Conservation (phyloP, 2,797 vertebrate genomes). For the Eulemur rubriventer region DNA sequence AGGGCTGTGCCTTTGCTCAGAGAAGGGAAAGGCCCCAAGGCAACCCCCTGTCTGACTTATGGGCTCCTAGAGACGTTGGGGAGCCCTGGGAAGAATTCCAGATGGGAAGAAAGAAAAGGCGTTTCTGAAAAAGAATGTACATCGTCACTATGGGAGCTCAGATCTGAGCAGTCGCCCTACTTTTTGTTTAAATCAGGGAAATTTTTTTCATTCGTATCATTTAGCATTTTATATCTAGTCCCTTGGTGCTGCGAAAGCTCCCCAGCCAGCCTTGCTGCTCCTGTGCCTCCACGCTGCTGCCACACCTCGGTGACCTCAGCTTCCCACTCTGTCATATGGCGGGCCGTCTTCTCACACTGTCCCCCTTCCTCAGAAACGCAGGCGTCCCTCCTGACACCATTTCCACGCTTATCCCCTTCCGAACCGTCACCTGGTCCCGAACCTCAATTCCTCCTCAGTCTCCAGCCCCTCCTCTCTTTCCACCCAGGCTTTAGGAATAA, state of each 20-base stretch:
- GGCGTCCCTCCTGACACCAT: background rate
- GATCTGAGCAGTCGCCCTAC: accelerated
- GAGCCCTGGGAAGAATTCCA: background rate
- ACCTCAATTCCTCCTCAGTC: background rate
- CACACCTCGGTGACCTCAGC: background rate
- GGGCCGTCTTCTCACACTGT: no score
- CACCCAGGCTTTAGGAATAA: background rate
- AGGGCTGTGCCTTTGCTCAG: background rate
- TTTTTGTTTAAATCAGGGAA: background rate
- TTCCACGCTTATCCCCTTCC: background rate
- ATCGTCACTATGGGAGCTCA: no score
- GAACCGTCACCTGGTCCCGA: accelerated
- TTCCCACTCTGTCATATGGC: background rate
- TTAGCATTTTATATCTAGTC: background rate
- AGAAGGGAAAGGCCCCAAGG: background rate
- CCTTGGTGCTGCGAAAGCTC: background rate
- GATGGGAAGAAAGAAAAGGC: background rate
- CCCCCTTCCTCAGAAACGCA: background rate
- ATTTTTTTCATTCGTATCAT: accelerated
- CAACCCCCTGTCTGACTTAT: background rate
- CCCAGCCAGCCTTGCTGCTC: no score
- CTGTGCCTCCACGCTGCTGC: no score
- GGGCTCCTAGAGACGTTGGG: background rate
- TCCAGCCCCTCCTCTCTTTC: background rate
- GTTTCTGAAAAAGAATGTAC: background rate